Conservation (phyloP, 2,113 vertebrate species). For the Nyctereutes procyonoides region DNA sequence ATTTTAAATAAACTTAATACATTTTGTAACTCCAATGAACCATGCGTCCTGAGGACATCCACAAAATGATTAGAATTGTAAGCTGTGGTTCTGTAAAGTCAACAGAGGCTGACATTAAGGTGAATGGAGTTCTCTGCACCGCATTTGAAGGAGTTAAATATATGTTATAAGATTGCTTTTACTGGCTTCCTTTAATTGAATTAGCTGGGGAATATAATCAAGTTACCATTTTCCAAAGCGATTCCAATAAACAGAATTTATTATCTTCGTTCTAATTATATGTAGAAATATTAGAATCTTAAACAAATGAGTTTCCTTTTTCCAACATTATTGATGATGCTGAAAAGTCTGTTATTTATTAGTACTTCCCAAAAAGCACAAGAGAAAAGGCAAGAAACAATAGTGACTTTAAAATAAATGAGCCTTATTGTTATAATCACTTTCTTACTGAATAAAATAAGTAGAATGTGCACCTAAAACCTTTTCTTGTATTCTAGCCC, state of each 20-base stretch:
- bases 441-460: conserved; percentile 19
- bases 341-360: conserved; percentile 55
- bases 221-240: conserved; percentile 47
- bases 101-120: background rate
- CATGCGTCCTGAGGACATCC: background rate
- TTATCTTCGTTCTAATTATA: conserved; percentile 64
- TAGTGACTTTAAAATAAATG: conserved; percentile 71
- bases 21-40: background rate
- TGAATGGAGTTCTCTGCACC: background rate
- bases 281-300: conserved; percentile 43
- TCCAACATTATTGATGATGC: conserved; percentile 48
- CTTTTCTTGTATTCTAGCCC: conserved; percentile 43
- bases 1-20: conserved; percentile 40
- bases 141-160: conserved; percentile 34
- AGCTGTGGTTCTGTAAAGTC: background rate
- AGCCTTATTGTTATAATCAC: conserved; percentile 42
- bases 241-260: conserved; percentile 48
- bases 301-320: conserved; percentile 36
- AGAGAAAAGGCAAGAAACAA: conserved; percentile 10
- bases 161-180: background rate
- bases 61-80: background rate
- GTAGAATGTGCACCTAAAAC: conserved; percentile 26
- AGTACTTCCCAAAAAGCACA: background rate
- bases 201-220: conserved; percentile 20
- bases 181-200: conserved; percentile 45